Conservation (phyloP, 2,888 invertebrate species). For the Eupithecia subfuscata region DNA sequence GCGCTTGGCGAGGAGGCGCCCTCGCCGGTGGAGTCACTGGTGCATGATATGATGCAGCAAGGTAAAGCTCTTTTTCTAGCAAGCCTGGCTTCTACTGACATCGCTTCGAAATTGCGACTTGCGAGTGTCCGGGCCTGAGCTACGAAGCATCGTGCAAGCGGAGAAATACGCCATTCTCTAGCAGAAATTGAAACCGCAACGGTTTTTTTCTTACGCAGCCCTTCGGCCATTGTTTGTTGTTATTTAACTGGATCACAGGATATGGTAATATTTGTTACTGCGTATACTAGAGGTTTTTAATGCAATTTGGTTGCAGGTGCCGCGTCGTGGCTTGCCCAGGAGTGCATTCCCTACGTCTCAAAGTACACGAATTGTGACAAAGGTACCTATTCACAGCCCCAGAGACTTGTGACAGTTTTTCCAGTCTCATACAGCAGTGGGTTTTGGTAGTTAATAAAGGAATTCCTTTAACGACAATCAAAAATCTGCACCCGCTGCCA, state of each 20-base stretch:
- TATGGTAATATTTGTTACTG: not conserved
- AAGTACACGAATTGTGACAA: conserved; percentile 65
- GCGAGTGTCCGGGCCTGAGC: not conserved
- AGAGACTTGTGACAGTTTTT: not conserved
- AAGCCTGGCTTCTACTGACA: not conserved
- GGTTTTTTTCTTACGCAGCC: not conserved
- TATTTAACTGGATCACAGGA: too few relatives aligned
- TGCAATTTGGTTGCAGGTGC: conserved; percentile 50
- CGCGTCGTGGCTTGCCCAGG: conserved; percentile 36
- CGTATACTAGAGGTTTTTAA: not conserved
- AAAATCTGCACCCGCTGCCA: not conserved
- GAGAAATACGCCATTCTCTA: not conserved
- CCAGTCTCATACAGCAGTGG: not conserved
- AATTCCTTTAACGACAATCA: not conserved
- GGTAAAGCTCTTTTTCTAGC: conserved; percentile 51
- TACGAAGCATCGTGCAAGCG: not conserved
- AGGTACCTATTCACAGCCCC: conserved; percentile 51
- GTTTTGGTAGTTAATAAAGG: not conserved
- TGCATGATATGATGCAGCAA: conserved; percentile 55
- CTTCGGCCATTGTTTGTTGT: not conserved
- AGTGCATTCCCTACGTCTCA: conserved; percentile 69
- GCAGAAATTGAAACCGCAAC: not conserved
- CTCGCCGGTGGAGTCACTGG: conserved; percentile 49
- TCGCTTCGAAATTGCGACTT: not conserved
- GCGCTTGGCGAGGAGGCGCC: conserved; percentile 28